Base-by-base conservation (phyloP, 2,888 invertebrate genomes). In the Cosmopolites sordidus region DNA sequence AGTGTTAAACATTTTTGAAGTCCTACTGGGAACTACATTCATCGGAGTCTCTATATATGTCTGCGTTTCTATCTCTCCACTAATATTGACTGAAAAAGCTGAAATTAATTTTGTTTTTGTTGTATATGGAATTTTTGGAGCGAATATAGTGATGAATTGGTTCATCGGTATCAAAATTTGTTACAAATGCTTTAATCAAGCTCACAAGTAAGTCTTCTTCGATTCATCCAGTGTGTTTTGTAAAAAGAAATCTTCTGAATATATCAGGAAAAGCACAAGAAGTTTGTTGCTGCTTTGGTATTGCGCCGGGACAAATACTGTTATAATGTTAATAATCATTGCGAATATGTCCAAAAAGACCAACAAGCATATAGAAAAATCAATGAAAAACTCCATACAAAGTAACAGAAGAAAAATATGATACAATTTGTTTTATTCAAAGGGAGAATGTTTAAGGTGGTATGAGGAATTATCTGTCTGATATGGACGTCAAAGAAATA, bases 381-480 rank as follows among this genome's bases (percentile, higher is more conserved):
- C 74, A 1, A 66, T 82, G 48, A 75, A 77, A 1, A 76, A 77
- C 3, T 80, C 81, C 0, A 68, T 82, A 33, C 74, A 78, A 33
- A 81, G 81, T 54, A 54, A 43, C 3, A 11, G 11, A 11, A 33
- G 5, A 27, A 9, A 5, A 27, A 27, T 27, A 27, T 6, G 5
- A 27, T 27, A 27, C 6, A 6, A 6, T 27, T 27, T 27, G 9
- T 27, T 27, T 27, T n/a, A n/a, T n/a, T n/a, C n/a, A n/a, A n/a
- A n/a, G n/a, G n/a, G n/a, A n/a, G n/a, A n/a, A n/a, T 22, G 3
- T 33, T 33, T n/a, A 4, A 54, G 50, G 43, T 16, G 50, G 51
- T 0, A 82, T 81, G 69, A 75, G 77, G 17, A 78, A 78, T 59
- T 82, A 81, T 62, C 72, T 82, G 37, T 76, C 73, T 6, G 81